Conservation (phyloP, 2,888 invertebrate genomes). For the Cephalotes varians region DNA sequence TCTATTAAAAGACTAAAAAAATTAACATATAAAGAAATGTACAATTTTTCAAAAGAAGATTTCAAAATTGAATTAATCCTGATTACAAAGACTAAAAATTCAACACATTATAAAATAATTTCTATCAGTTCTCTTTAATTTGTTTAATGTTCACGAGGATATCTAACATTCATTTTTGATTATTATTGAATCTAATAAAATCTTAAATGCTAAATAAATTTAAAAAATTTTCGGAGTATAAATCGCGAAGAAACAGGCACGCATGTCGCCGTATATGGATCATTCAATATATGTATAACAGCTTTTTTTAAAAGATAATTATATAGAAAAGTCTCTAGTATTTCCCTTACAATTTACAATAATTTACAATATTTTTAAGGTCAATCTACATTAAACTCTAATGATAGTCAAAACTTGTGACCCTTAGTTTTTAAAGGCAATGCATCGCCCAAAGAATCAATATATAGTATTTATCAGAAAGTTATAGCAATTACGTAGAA, state of each 20-base stretch:
- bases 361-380: slow-evolving; percentile 37
- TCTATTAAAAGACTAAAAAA: not conserved
- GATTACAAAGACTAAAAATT: not conserved
- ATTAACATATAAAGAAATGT: not conserved
- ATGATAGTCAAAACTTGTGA: slow-evolving; percentile 51
- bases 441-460: slow-evolving; percentile 20
- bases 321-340: slow-evolving; percentile 15
- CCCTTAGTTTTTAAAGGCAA: slow-evolving; percentile 40
- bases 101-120: slow-evolving; percentile 5
- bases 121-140: not conserved
- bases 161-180: not conserved
- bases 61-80: not conserved
- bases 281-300: not conserved
- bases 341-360: not conserved
- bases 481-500: slow-evolving; percentile 27
- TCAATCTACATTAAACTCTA: slow-evolving; percentile 44
- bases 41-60: not conserved
- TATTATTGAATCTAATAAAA: not conserved
- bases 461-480: slow-evolving; percentile 13
- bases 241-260: slow-evolving; percentile 14
- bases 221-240: not conserved
- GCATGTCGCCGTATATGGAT: slow-evolving; percentile 1
- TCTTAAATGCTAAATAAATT: not conserved
- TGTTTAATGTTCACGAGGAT: not conserved
- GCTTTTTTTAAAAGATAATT: slow-evolving; percentile 14